Evolutionary conservation across 1,140 invertebrate genomes (phyloP), one percentile per base, ranked within the genome.

Genomic region (Drosophila kohkoa): DNA sequence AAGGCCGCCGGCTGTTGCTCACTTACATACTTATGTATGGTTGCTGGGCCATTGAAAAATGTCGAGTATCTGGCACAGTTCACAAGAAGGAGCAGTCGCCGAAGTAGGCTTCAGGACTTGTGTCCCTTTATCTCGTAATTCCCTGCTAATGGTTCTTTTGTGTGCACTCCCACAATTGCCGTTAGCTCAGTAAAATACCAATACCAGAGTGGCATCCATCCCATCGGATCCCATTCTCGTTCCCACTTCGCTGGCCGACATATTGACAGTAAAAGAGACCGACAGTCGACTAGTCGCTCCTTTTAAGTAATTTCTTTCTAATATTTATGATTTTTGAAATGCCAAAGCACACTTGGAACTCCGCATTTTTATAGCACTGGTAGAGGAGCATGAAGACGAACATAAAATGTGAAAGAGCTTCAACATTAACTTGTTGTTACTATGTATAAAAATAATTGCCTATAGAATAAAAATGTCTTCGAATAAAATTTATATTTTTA

Each of bases 121-220:
- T 77, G 60, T 69, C 60, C 74, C 43, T 87, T 66, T 79, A 80
- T 78, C 70, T 81, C 64, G 77, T 82, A 88, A 88, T 89, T 89
- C 77, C 62, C 85, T 85, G 81, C 85, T 89, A 89, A 89, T 89
- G 85, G 86, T 66, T 85, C 85, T 89, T 89, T 89, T 89, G 85
- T 89, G 85, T 81, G 78, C 72, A 81, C 82, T 81, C 66, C 68
- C 71, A 78, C 85, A 85, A 68, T 69, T 85, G 68, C 46, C 59
- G 68, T 55, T 55, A 60, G 64, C 54, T 59, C 52, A n/a, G 49
- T 51, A 28, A 63, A 88, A 80, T 83, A 78, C 83, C 80, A 77
- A 52, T 59, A 45, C 15, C 28, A 20, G 28, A 52, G 28, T 52
- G 49, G 65, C 79, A 70, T 65, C 64, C 70, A 62, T 54, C 16